A percentile compares a stretch with the other conserved stretches of the same genome.
Conservation (phyloP, 2,797 vertebrate genomes). For the Lindbergichthys nudifrons region DNA sequence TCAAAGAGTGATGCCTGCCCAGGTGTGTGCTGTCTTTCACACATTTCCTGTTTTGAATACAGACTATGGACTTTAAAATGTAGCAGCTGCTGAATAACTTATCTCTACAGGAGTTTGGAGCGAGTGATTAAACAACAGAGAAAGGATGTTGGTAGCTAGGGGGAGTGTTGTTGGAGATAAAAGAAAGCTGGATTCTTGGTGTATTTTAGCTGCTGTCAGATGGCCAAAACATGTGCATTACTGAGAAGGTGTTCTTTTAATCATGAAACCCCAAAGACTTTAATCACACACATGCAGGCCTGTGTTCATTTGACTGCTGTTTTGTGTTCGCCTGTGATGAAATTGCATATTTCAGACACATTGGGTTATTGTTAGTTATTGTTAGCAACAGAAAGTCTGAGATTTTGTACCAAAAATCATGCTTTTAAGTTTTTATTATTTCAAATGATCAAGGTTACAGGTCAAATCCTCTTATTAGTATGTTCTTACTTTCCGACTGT, state of each 20-base stretch:
- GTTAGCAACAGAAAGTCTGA: background rate
- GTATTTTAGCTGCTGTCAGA: conserved; percentile 42
- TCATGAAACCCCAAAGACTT: background rate
- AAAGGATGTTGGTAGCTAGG: conserved; percentile 38
- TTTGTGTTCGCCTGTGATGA: background rate
- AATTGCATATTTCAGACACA: background rate
- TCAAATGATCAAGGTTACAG: too few species aligned
- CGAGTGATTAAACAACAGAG: conserved; percentile 47
- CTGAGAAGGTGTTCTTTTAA: conserved; percentile 3
- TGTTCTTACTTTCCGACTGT: too few species aligned
- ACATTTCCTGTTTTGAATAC: conserved; percentile 45
- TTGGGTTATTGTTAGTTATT: background rate
- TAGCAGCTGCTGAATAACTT: conserved; percentile 62
- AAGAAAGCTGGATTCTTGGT: conserved; percentile 28
- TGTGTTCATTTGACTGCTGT: background rate
- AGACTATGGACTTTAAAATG: conserved; percentile 47
- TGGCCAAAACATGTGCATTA: conserved; percentile 15
- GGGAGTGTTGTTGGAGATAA: conserved; percentile 48
- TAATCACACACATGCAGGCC: background rate
- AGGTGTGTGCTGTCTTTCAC: conserved; percentile 57
- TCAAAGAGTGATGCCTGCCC: conserved; percentile 47
- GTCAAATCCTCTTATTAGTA: too few species aligned
- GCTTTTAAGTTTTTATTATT: too few species aligned
- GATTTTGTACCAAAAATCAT: too few species aligned
- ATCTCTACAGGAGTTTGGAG: conserved; percentile 62